Base-by-base conservation (phyloP, 2,113 vertebrate genomes). In the Limanda limanda region DNA sequence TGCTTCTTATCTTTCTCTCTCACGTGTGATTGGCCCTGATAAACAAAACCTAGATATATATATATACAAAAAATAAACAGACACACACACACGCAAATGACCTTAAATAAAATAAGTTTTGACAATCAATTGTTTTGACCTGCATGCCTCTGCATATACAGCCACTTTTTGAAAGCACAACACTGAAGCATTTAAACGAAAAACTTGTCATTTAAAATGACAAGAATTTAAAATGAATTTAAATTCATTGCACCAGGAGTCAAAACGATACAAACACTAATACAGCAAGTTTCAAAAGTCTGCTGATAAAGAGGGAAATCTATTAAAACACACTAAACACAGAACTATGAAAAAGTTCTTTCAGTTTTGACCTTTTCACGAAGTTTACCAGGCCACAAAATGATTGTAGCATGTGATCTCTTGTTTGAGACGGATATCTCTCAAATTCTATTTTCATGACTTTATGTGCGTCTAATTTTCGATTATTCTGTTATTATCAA, bases 1-100 rank as follows among this genome's bases (percentile, higher is more conserved):
- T 60, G 37, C 11, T 12, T 76, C 71, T 87, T 90, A 85, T 90
- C 83, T 81, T 21, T 48, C 35, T 25, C 2, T 58, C 5, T 69
- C 84, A 87, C 66, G 72, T 78, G 56, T 77, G 56, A 63, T 17
- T 24, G 3, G 25, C 1, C 1, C 37, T 71, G 71, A 69, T 57
- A 69, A 21, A 45, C 40, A 68, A 3, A 40, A 21, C 3, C 3
- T 27, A 27, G 3, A 27, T 27, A 27, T 27, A 27, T 27, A 27
- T 10, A 21, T 6, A 54, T 1, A n/a, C 48, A 51, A 68, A 21
- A 58, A 9, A 45, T 13, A 60, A 15, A 42, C 12, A 25, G 10
- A 47, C 45, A 47, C 47, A 17, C 47, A 18, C 47, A 18, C 47
- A 51, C 2, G 18, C 17, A 51, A 51, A 15, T 51, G 5, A 51